Base-by-base conservation (phyloP, 1,140 invertebrate species). In the Bombus consobrinus region DNA sequence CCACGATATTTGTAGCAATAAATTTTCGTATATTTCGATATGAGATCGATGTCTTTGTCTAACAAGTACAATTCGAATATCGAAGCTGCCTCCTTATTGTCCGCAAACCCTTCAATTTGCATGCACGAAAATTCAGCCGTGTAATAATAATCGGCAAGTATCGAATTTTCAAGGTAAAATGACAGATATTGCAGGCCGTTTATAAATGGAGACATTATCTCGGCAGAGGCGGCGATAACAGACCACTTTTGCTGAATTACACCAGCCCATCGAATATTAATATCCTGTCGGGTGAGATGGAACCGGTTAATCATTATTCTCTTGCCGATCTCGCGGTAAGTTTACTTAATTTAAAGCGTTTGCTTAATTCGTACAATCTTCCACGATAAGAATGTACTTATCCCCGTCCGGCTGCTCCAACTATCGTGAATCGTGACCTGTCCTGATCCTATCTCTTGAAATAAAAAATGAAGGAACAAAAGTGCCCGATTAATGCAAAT, bases 361-460 rank as follows among this genome's bases (percentile, higher is more conserved):
- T 13, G 13, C 43, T 74, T 53, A 32, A 25, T 74, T 34, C 41
- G 28, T 41, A 10, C 39, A 43, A 72, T 47, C 18, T 22, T 47
- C n/a, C 22, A 32, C 57, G 59, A 78, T 78, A 78, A 78, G 32
- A 57, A 75, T 75, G 34, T 76, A 62, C 25, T 76, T 76, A 75
- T 41, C 22, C 66, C 22, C 9, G 25, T 41, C 15, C 69, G 12
- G 37, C 5, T 53, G 47, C 47, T 53, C 47, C 47, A 8, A 53
- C 47, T 53, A 53, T 53, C 47, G 47, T 0, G 5, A 22, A 53
- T 53, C 22, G 32, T 73, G 34, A 76, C 25, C 66, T 25, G 18
- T 34, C 13, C 1, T 0, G n/a, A 32, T 66, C 15, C 4, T 37
- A 22, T 68, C 18, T 9, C 22, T 68, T 25, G 3, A 34, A 37